A percentile compares a stretch with the other conserved stretches of the same genome.
Evolutionary conservation across 1,140 invertebrate species (phyloP).

Genomic region (Globodera rostochiensis): DNA sequence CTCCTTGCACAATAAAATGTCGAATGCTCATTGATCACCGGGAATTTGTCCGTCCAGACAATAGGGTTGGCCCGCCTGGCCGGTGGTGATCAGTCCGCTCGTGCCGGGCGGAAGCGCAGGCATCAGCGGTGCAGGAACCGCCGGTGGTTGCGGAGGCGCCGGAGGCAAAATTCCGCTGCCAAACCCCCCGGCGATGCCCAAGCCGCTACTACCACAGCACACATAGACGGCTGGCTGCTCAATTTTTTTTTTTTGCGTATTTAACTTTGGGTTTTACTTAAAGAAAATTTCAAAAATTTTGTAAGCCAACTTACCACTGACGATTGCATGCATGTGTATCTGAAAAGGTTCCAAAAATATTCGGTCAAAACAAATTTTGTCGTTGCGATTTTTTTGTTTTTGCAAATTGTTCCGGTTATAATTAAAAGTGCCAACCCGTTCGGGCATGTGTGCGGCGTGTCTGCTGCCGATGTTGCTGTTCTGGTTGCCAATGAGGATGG

Average conservation of each 20-base stretch:
- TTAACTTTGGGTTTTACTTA: too few species aligned
- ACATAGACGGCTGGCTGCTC: conserved; percentile 51
- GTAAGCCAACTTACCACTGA: conserved; percentile 34
- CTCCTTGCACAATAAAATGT: not conserved
- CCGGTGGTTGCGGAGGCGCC: not conserved
- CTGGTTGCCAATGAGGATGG: not conserved
- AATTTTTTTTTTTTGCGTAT: too few species aligned
- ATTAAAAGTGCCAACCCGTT: conserved; percentile 29
- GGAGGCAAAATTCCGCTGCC: not conserved
- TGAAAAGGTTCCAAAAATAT: not conserved
- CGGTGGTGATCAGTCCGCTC: not conserved
- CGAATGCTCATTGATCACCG: not conserved
- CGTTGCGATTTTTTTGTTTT: not conserved
- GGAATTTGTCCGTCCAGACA: conserved; percentile 49
- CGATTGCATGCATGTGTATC: conserved; percentile 37
- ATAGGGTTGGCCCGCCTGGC: conserved; percentile 25
- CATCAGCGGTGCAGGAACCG: conserved; percentile 11
- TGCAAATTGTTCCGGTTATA: conserved; percentile 11
- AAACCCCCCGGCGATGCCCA: not conserved
- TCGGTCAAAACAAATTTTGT: not conserved
- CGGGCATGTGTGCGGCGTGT: conserved; percentile 37
- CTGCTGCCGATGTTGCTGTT: conserved; percentile 7
- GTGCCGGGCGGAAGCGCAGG: conserved; percentile 5
- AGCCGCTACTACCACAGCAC: conserved; percentile 45
- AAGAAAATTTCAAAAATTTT: not conserved